Evolutionary conservation across 2,888 invertebrate genomes (phyloP), one percentile per base, ranked within the genome.

Genomic region (Agrotis puta): DNA sequence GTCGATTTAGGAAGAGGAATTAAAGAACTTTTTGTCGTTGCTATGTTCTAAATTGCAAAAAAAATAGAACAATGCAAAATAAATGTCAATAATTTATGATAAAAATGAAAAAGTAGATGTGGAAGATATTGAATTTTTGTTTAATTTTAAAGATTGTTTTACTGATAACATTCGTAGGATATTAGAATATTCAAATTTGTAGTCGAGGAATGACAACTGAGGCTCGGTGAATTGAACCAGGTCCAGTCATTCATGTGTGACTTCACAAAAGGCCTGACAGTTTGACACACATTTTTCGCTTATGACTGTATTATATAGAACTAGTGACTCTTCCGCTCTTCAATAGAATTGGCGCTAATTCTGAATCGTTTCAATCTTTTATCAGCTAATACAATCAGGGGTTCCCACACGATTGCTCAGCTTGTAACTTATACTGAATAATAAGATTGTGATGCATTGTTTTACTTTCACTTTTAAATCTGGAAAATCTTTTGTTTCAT

Each of bases 401-500:
- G 65, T 71, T 79, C 71, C 76, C 71, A 79, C 62, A 67, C 64
- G 48, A 66, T 59, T 63, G 63, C 65, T 75, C 59, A 61, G 64
- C 65, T 65, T 70, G 68, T 51, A 54, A 66, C 45, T 61, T 65
- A 61, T 70, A 58, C 48, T 75, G 81, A 70, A 79, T 77, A 76
- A 66, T 68, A 81, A 76, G 63, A 70, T 47, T 58, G 18, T 61
- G 63, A 64, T 73, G 76, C 76, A 75, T 68, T 59, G 67, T 78
- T 64, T 64, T 39, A 72, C 81, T 81, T 81, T 79, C 79, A 73
- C 81, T 81, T 67, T 78, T 45, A 70, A 57, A 58, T 73, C 65
- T 63, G 62, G 70, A 73, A 73, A 70, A 75, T 72, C 51, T 53
- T 62, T 64, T 71, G 61, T 71, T 64, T 57, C 20, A 20, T 51